phyloP scores from a whole-genome alignment of 1,140 invertebrate species.

The Procambarus virginalis region DNA sequence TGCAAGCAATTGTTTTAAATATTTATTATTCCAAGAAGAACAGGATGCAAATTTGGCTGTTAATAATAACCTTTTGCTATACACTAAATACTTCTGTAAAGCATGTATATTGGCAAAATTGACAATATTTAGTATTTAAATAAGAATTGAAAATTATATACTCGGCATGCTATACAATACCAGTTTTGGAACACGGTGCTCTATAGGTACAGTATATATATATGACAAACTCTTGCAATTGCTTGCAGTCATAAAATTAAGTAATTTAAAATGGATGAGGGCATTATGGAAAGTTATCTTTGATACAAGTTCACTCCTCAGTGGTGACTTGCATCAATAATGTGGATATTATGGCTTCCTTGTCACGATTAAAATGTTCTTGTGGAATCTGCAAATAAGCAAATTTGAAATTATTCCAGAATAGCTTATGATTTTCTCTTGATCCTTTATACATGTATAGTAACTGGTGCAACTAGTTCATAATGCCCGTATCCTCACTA shows the following conservation, averaged over 20 bases:
- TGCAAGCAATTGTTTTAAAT: not conserved
- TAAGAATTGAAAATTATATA: no score
- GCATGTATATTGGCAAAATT: no score
- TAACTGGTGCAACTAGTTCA: not conserved
- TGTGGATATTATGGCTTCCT: not conserved
- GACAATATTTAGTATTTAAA: no score
- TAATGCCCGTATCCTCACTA: slow-evolving; percentile 52
- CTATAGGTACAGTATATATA: no score
- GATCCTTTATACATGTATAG: not conserved
- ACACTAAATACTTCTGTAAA: no score
- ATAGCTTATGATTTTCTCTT: not conserved
- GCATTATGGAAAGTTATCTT: not conserved
- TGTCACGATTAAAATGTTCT: not conserved
- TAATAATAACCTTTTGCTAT: no score
- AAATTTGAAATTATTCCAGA: not conserved
- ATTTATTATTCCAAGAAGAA: not conserved
- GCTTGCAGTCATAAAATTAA: not conserved
- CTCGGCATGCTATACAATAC: no score
- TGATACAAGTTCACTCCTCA: not conserved
- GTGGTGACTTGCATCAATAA: not conserved
- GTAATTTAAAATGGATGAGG: slow-evolving; percentile 11
- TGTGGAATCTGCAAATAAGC: not conserved
- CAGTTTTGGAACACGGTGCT: no score
- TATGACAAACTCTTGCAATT: not conserved
- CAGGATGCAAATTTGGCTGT: not conserved